Conservation (phyloP, 2,888 invertebrate genomes). For the Spilosoma lubricipeda region DNA sequence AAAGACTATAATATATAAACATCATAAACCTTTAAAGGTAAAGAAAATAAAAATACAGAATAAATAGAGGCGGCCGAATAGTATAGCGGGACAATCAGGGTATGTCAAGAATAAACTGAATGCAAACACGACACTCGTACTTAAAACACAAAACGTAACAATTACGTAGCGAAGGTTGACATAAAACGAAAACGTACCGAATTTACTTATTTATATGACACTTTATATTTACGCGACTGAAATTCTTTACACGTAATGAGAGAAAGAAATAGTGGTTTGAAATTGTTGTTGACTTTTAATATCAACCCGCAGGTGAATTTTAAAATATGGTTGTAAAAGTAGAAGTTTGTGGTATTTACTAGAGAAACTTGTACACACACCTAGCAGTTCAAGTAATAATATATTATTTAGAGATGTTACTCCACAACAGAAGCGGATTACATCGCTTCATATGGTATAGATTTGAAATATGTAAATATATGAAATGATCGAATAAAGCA, state of each 20-base stretch:
- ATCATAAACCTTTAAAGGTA: neutral
- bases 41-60: conserved; percentile 6
- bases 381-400: too few species aligned
- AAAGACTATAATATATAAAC: neutral
- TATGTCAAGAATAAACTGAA: conserved; percentile 39
- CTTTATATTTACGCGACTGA: neutral
- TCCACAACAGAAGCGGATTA: too few species aligned
- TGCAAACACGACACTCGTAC: conserved; percentile 35
- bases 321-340: neutral
- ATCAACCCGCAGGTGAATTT: neutral
- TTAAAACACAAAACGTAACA: conserved; percentile 23
- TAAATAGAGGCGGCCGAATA: conserved; percentile 5
- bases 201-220: conserved; percentile 17
- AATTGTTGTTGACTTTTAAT: neutral
- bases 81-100: conserved; percentile 29
- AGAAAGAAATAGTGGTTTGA: neutral
- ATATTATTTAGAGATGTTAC: neutral
- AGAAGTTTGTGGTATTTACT: neutral
- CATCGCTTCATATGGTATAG: too few species aligned
- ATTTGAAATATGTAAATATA: too few species aligned
- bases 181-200: conserved; percentile 2
- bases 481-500: neutral
- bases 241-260: neutral
- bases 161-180: neutral
- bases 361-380: neutral